Conservation (phyloP, 1,140 invertebrate species). For the Listronotus bonariensis region DNA sequence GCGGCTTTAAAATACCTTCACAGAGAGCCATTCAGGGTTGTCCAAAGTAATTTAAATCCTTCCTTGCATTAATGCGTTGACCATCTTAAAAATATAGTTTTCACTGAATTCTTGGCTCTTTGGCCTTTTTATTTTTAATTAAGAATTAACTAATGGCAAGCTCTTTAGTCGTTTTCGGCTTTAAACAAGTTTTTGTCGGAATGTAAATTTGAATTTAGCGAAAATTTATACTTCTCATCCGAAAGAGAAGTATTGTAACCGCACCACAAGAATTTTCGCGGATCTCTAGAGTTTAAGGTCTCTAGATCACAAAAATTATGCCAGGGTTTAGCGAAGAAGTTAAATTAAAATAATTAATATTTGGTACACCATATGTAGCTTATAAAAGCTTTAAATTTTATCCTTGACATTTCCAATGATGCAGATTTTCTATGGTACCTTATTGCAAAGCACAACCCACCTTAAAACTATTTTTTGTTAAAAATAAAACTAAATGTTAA, state of each 20-base stretch:
- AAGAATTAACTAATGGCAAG: background rate
- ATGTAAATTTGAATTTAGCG: constrained; percentile 7
- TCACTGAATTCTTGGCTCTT: background rate
- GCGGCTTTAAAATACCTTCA: constrained; percentile 21
- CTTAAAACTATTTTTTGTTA: background rate
- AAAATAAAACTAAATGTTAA: constrained; percentile 1
- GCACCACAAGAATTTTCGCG: too few relatives aligned
- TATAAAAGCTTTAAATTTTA: constrained; percentile 5
- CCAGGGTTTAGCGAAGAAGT: too few relatives aligned
- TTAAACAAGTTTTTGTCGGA: background rate
- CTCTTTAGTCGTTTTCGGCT: background rate
- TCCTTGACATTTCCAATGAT: constrained; percentile 13
- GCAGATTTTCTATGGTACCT: background rate
- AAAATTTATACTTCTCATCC: too few relatives aligned
- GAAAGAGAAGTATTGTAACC: too few relatives aligned
- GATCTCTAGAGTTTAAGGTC: too few relatives aligned
- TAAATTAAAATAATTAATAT: constrained; percentile 2
- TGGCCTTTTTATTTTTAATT: constrained; percentile 1
- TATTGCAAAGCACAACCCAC: background rate
- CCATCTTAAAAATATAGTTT: background rate
- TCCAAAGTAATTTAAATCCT: constrained; percentile 2
- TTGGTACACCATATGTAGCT: constrained; percentile 2
- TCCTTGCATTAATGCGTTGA: background rate
- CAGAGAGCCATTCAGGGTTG: constrained; percentile 14
- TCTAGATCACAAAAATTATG: background rate